Conservation (phyloP, 2,113 vertebrate species). For the Zapornia atra region DNA sequence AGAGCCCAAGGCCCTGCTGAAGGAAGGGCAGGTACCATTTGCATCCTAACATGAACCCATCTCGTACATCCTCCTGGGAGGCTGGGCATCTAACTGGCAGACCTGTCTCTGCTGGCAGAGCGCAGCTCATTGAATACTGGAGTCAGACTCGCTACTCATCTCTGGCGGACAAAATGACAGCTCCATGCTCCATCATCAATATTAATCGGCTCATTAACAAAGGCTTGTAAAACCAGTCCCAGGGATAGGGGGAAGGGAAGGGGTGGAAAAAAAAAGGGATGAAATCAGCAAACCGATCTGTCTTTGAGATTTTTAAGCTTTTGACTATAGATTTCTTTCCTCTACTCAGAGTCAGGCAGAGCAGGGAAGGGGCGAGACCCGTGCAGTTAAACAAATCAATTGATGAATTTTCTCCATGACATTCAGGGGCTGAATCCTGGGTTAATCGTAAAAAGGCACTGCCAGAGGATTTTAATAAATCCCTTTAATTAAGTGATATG, state of each 20-base stretch:
- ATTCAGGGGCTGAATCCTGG: not conserved
- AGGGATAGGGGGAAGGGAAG: not conserved
- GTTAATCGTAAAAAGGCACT: not conserved
- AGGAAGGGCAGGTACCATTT: not conserved
- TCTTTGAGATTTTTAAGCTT: not conserved
- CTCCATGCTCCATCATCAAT: conserved; percentile 1
- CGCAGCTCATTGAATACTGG: not conserved
- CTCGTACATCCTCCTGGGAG: rapidly evolving
- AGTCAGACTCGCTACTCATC: not conserved
- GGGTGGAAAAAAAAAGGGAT: not conserved
- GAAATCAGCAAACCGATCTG: not conserved
- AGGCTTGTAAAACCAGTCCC: not conserved
- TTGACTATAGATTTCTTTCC: not conserved
- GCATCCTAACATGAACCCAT: not conserved
- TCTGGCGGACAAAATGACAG: not conserved
- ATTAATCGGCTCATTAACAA: conserved; percentile 36
- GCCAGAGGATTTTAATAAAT: conserved; percentile 60
- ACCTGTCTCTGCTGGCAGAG: not conserved
- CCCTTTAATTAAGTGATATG: conserved; percentile 68
- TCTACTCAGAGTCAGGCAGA: not conserved
- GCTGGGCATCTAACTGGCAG: not conserved
- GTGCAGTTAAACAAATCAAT: not conserved
- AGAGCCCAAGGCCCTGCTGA: rapidly evolving
- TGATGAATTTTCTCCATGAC: conserved; percentile 35
- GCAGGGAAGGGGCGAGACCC: not conserved